A percentile compares a stretch with the other conserved stretches of the same genome.
phyloP scores from a whole-genome alignment of 2,113 vertebrate genomes.

The Leptosomus discolor region DNA sequence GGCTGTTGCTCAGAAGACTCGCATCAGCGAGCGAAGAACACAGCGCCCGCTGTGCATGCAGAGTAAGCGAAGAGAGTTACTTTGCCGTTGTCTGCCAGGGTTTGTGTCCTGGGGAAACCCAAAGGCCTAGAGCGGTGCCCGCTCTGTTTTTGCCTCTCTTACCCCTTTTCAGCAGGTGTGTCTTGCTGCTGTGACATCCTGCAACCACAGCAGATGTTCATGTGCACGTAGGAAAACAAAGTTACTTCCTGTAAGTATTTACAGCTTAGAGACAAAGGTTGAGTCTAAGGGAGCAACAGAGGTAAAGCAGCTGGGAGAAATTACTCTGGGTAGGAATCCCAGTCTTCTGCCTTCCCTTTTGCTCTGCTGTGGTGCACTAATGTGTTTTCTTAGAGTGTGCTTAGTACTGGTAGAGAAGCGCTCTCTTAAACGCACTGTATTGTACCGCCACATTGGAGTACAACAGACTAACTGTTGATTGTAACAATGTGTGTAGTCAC shows the following conservation, averaged over 20 bases:
- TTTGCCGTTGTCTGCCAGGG: neutral
- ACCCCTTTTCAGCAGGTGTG: neutral
- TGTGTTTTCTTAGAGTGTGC: neutral
- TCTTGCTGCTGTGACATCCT: neutral
- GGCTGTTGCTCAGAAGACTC: neutral
- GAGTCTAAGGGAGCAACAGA: neutral
- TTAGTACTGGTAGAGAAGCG: neutral
- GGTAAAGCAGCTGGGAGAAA: neutral
- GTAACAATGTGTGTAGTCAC: neutral
- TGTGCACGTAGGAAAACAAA: neutral
- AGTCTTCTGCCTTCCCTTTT: neutral
- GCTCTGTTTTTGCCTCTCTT: neutral
- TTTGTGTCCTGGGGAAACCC: neutral
- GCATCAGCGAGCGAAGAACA: neutral
- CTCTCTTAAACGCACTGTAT: neutral
- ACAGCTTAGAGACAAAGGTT: neutral
- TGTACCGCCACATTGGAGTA: neutral
- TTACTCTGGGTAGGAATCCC: neutral
- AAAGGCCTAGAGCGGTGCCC: too few relatives aligned
- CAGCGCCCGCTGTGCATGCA: neutral
- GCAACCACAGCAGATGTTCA: neutral
- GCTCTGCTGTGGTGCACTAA: rapidly evolving
- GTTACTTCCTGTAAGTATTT: neutral
- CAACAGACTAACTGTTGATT: neutral
- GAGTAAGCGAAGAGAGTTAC: rapidly evolving